A percentile compares a stretch with the other conserved stretches of the same genome.
phyloP scores from a whole-genome alignment of 2,888 invertebrate species.

The Mesorhabditis spiculigera region DNA sequence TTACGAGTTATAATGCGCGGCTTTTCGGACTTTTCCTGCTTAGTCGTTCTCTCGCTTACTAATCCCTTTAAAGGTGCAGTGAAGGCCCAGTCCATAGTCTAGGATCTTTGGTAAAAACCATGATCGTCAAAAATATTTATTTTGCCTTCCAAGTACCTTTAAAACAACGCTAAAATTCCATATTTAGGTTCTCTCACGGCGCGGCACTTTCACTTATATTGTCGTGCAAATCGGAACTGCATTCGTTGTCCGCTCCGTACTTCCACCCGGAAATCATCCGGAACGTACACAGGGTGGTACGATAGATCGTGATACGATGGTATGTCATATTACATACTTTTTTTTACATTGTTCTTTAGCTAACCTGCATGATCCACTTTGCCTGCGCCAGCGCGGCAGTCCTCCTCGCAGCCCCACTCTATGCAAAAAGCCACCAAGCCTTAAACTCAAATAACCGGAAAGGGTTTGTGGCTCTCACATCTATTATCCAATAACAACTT shows the following conservation, averaged over 20 bases:
- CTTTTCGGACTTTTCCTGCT: too few relatives aligned
- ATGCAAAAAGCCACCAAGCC: conserved; percentile 1
- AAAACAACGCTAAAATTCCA: too few relatives aligned
- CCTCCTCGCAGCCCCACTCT: not conserved
- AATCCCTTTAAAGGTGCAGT: too few relatives aligned
- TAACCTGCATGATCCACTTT: not conserved
- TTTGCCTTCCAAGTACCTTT: too few relatives aligned
- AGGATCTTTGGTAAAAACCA: too few relatives aligned
- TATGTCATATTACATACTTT: not conserved
- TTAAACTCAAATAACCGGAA: not conserved
- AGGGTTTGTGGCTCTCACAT: not conserved
- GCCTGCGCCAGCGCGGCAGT: not conserved
- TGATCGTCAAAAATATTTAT: too few relatives aligned
- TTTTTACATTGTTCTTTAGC: not conserved
- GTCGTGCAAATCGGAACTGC: not conserved
- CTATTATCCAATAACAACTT: not conserved
- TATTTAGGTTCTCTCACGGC: not conserved
- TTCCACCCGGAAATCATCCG: conserved; percentile 5
- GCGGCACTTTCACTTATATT: conserved; percentile 4
- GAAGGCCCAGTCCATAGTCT: too few relatives aligned
- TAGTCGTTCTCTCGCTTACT: too few relatives aligned
- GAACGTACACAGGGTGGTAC: not conserved
- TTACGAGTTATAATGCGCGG: too few relatives aligned
- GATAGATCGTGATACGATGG: not conserved
- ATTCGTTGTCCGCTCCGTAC: not conserved